Base-by-base conservation (phyloP, 2,888 invertebrate species). In the Standfussiana lucernea region DNA sequence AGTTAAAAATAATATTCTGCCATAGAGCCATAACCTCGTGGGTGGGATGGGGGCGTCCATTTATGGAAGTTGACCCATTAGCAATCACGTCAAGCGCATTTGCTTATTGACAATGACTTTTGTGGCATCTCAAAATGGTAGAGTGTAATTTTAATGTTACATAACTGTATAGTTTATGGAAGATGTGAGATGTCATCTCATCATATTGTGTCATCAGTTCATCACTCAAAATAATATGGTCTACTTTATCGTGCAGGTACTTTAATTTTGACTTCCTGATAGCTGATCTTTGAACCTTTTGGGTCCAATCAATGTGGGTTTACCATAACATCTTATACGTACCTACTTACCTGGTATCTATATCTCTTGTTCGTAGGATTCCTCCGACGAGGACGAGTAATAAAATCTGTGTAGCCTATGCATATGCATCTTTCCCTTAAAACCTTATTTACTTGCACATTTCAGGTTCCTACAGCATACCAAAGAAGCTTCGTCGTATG, bases 401-500 rank as follows among this genome's bases (percentile, higher is more conserved):
- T 37, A 8, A 1, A 8, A 37, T 37, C 37, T 37, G 37, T 8
- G 7, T 37, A 37, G 37, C 37, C 37, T 37, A 37, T 37, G 37
- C 37, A n/a, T n/a, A n/a, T n/a, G n/a, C n/a, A n/a, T n/a, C n/a
- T n/a, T n/a, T n/a, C n/a, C n/a, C n/a, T n/a, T n/a, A n/a, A n/a
- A n/a, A n/a, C n/a, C n/a, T n/a, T n/a, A n/a, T n/a, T n/a, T n/a
- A n/a, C n/a, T n/a, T n/a, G n/a, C n/a, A n/a, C 24, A 74, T 92
- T 93, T 45, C 90, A 97, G 97, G 90, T 96, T 90, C 96, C 97
- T 85, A 94, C 93, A 75, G 83, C 90, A 90, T 91, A 92, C 89
- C 93, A 95, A 90, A 93, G 93, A 88, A 92, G 92, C 82, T 96
- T 97, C 82, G 93, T 94, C 24, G 91, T 97, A 80, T 96, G 97